Base-by-base conservation (phyloP, 1,140 invertebrate species). In the Varroa destructor region DNA sequence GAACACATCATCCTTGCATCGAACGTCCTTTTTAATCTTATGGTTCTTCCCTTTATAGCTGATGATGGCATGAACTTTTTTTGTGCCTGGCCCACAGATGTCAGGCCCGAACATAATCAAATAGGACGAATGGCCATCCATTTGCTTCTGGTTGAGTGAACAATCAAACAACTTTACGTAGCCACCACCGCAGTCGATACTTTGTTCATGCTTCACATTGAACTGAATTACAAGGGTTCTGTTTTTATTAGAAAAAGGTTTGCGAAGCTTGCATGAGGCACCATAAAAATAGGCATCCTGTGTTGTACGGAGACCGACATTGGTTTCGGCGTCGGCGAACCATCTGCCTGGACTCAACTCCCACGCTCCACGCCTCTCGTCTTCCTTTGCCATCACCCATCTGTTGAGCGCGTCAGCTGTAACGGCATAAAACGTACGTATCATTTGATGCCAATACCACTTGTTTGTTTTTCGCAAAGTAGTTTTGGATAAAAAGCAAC, bases 11-110 rank as follows among this genome's bases (percentile, higher is more conserved):
- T 98, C 95, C 82, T 86, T 85, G 79, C 85, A 85, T 71, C 82
- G 76, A 76, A 85, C 85, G 72, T 84, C 82, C 80, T 99, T 99
- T 81, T 97, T 99, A 78, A 95, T 96, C 4, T 99, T 81, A 73
- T 91, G 85, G 80, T 99, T 99, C 81, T 98, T 95, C 76, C 91
- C 94, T 77, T 99, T 97, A 85, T 99, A 97, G 79, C 87, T 97
- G 81, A 99, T 92, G 81, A 99, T 99, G 1, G 96, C 96, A 79
- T 99, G 97, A 14, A 99, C 96, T 82, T 97, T 97, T 81, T 99
- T 97, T 43, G 93, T 97, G 73, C 92, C 91, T 72, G 93, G 92
- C 71, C 96, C 97, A 80, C 96, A 99, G 78, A 99, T 99, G 79
- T 99, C 96, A 73, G 96, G 96, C 86, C 87, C 96, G 81, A 99